Evolutionary conservation across 1,140 invertebrate species (phyloP).

Genomic region (Yoshiicerus persimilis): DNA sequence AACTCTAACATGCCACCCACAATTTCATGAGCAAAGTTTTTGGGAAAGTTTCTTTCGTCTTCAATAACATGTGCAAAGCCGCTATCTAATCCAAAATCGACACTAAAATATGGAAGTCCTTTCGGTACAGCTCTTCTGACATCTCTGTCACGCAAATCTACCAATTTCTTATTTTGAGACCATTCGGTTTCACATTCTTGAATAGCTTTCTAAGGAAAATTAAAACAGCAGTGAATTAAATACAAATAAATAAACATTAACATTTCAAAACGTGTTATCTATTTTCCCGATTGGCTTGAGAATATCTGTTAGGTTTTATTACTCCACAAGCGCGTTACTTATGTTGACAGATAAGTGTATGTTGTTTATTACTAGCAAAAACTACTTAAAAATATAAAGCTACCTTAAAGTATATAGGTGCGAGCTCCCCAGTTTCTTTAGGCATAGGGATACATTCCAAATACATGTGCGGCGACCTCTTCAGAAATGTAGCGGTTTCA

Average conservation of each 20-base stretch:
- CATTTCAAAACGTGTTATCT: too few relatives aligned
- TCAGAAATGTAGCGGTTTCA: constrained; percentile 77
- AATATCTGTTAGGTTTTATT: too few relatives aligned
- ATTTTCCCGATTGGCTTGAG: too few relatives aligned
- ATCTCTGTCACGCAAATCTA: constrained; percentile 74
- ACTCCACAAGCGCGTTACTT: too few relatives aligned
- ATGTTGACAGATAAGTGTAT: too few relatives aligned
- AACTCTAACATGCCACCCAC: constrained; percentile 91
- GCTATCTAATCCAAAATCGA: constrained; percentile 84
- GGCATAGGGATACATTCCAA: constrained; percentile 87
- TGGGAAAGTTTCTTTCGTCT: constrained; percentile 83
- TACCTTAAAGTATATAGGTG: constrained; percentile 93
- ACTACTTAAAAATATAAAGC: constrained; percentile 12
- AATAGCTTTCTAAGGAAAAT: constrained; percentile 75
- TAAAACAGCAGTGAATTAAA: background rate
- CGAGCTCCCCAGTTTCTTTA: constrained; percentile 75
- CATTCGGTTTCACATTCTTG: constrained; percentile 92
- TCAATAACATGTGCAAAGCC: constrained; percentile 97
- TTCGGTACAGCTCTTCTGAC: constrained; percentile 83
- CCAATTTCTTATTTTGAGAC: constrained; percentile 92
- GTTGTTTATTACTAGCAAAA: background rate
- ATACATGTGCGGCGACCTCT: constrained; percentile 78
- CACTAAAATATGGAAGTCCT: constrained; percentile 89
- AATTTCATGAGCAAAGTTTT: constrained; percentile 92
- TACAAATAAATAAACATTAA: background rate